phyloP scores from a whole-genome alignment of 1,140 invertebrate genomes.

The Chlorops oryzae region DNA sequence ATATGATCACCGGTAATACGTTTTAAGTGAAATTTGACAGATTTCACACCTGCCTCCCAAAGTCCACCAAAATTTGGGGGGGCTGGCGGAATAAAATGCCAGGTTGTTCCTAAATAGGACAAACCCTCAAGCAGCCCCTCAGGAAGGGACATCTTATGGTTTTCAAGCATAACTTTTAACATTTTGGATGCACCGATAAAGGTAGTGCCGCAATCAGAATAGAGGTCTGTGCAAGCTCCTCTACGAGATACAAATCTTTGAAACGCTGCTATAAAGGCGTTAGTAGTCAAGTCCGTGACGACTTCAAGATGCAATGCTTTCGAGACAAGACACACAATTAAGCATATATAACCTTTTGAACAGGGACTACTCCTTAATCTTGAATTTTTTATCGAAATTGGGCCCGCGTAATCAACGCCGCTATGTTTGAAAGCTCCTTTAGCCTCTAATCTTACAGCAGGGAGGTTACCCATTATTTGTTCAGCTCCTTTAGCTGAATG shows the following conservation, averaged over 20 bases:
- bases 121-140: conserved; percentile 9
- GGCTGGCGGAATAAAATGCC: conserved; percentile 25
- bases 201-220: conserved; percentile 38
- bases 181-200: conserved; percentile 23
- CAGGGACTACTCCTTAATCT: not conserved
- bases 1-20: conserved; percentile 19
- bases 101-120: conserved; percentile 13
- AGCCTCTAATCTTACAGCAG: conserved; percentile 1
- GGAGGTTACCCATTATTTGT: conserved; percentile 11
- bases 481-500: not conserved
- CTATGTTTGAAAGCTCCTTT: not conserved
- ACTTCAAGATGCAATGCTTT: conserved; percentile 34
- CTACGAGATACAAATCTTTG: conserved; percentile 34
- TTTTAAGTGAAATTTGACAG: conserved; percentile 28
- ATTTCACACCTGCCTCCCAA: conserved; percentile 32
- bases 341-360: conserved; percentile 27
- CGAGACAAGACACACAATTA: conserved; percentile 30
- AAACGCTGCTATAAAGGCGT: conserved; percentile 31
- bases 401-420: conserved; percentile 15
- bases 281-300: conserved; percentile 27
- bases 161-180: no score
- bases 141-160: conserved; percentile 32
- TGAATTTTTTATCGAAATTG: conserved; percentile 8
- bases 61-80: conserved; percentile 35
- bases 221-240: conserved; percentile 25